These are phyloP conservation scores for Mythimna vitellina DNA, from an alignment of 2,888 invertebrate species.

Conservation along the genomic window DNA sequence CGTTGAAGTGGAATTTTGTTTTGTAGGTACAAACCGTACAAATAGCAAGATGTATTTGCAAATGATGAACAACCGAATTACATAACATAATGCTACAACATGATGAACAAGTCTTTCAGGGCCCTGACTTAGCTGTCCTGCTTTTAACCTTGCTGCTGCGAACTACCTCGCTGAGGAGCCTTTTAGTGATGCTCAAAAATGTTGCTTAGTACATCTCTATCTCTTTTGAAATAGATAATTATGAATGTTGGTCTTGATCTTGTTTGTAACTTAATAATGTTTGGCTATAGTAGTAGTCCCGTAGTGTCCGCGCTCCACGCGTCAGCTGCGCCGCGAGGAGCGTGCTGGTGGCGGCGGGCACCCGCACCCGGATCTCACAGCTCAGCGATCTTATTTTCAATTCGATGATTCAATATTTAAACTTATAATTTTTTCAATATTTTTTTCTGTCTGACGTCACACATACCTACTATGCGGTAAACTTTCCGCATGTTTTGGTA, in stretches of 20 bases:
- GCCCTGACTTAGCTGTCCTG: too few relatives aligned
- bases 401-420: conserved; percentile 23
- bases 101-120: neutral
- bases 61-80: neutral
- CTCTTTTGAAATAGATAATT: neutral
- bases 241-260: neutral
- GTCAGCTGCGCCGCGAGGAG: neutral
- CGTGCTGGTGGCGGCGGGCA: neutral
- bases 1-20: neutral
- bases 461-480: conserved; percentile 3
- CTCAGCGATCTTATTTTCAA: conserved; percentile 5
- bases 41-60: neutral
- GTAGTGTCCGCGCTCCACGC: too few relatives aligned
- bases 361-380: neutral
- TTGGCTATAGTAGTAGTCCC: too few relatives aligned
- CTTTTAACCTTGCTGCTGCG: too few relatives aligned
- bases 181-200: neutral
- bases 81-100: neutral
- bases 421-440: conserved; percentile 14
- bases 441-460: conserved; percentile 4
- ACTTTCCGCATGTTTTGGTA: conserved; percentile 9
- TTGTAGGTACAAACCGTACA: neutral
- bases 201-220: neutral
- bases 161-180: neutral
- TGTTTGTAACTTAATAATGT: neutral